Evolutionary conservation across 1,140 invertebrate genomes (phyloP).

Genomic region (Penaeus chinensis): DNA sequence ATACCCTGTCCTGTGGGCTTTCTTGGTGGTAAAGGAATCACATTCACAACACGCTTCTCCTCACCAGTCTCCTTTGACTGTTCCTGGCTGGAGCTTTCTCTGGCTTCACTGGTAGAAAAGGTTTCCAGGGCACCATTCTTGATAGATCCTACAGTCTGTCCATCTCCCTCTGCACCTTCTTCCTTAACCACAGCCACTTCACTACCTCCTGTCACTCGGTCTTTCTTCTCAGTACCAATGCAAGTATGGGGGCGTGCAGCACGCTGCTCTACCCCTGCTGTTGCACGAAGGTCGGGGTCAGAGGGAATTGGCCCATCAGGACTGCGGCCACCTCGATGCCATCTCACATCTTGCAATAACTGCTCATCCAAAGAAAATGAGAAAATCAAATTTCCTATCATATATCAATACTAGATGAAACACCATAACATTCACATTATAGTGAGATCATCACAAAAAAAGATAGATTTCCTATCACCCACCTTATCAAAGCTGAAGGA

Average conservation of each 20-base stretch:
- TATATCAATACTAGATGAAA: no score
- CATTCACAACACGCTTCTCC: conserved; percentile 45
- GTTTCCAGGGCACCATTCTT: background rate
- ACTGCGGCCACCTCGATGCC: conserved; percentile 1
- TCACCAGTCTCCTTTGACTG: background rate
- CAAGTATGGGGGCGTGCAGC: conserved; percentile 44
- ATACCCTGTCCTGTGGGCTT: conserved; percentile 72
- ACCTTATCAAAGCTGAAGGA: conserved; percentile 78
- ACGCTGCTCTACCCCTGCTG: conserved; percentile 23
- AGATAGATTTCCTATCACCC: conserved; percentile 21
- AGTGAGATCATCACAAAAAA: background rate
- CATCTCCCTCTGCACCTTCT: background rate
- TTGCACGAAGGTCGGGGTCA: conserved; percentile 33
- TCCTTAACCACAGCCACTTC: conserved; percentile 7
- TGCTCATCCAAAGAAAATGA: background rate
- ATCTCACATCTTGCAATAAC: conserved; percentile 39
- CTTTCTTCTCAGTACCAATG: conserved; percentile 55
- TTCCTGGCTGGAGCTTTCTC: background rate
- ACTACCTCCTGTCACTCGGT: background rate
- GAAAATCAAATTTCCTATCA: background rate
- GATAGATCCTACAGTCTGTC: background rate
- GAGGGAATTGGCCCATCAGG: conserved; percentile 22
- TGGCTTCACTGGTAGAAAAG: background rate
- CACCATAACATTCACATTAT: background rate
- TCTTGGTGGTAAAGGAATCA: conserved; percentile 47